Evolutionary conservation across 2,113 vertebrate genomes (phyloP), one percentile per base, ranked within the genome.

Genomic region (Micromys minutus): DNA sequence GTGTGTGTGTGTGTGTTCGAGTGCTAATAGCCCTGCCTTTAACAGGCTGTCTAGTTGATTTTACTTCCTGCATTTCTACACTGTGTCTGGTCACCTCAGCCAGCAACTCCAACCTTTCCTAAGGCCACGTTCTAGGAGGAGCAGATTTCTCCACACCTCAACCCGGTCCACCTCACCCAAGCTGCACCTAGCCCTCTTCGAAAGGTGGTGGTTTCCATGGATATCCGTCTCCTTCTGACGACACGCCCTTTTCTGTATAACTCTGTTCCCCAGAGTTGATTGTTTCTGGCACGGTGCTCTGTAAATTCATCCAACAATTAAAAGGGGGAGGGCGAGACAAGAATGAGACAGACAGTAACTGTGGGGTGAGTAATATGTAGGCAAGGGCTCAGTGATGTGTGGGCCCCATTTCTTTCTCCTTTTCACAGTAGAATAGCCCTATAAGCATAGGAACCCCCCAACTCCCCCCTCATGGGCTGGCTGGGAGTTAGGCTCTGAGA

Each of bases 221-320:
- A 97, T 98, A 97, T 97, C 93, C 59, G 96, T 94, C 98, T 98
- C 81, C 52, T 97, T 92, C 17, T 77, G 94, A 96, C 0, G 98
- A 98, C 98, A 98, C 99, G 94, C 98, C 99, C 98, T 99, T 98
- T 98, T 98, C 97, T 98, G 98, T 98, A 97, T 98, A 98, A 98
- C 98, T 98, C 98, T 97, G 97, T 97, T 98, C 98, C 98, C 98
- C 96, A 88, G 97, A 98, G 98, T 97, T 97, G 94, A 98, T 98
- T 98, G 98, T 98, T 98, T 98, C 98, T 98, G 98, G 98, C 98
- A 98, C 98, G 96, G 95, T 89, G 97, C 97, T 98, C 95, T 88
- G 95, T 98, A 98, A 98, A 98, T 97, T 98, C 98, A 98, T 98
- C 98, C 98, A 98, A 97, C 98, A 98, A 98, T 98, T 98, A 98